Evolutionary conservation across 2,797 vertebrate species (phyloP).

Genomic region (Scolopax rusticola): DNA sequence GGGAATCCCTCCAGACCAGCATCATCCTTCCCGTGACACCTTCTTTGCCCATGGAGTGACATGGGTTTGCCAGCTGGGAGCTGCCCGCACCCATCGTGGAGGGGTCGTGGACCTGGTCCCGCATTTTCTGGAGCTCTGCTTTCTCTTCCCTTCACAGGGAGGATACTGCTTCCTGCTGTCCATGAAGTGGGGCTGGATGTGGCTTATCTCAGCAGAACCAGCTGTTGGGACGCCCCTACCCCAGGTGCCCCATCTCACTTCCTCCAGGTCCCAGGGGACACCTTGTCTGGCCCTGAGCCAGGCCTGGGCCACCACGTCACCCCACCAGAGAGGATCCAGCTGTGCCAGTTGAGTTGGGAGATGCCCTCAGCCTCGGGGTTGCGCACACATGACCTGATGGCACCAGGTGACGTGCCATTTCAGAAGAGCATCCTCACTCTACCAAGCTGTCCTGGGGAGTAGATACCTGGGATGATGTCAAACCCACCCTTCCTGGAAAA

Average conservation of each 20-base stretch:
- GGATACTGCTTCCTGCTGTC: neutral
- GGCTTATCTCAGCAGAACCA: neutral
- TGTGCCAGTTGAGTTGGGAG: neutral
- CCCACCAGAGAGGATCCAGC: neutral
- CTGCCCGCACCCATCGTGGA: neutral
- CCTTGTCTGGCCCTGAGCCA: rapidly evolving
- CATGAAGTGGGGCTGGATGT: neutral
- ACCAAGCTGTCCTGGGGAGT: neutral
- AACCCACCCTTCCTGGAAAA: neutral
- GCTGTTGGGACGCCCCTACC: neutral
- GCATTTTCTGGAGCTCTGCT: neutral
- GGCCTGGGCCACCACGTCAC: neutral
- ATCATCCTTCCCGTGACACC: rapidly evolving
- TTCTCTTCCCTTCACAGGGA: neutral
- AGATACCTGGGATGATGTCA: neutral
- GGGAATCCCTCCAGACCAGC: rapidly evolving
- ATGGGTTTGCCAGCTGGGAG: neutral
- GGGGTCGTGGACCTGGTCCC: neutral
- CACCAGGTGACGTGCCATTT: neutral
- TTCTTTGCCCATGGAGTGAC: rapidly evolving
- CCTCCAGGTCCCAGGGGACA: neutral
- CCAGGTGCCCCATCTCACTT: neutral
- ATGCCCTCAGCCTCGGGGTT: rapidly evolving
- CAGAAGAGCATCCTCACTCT: neutral
- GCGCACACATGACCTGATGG: rapidly evolving